Evolutionary conservation across 1,140 invertebrate species (phyloP).

Genomic region (Sitophilus oryzae): DNA sequence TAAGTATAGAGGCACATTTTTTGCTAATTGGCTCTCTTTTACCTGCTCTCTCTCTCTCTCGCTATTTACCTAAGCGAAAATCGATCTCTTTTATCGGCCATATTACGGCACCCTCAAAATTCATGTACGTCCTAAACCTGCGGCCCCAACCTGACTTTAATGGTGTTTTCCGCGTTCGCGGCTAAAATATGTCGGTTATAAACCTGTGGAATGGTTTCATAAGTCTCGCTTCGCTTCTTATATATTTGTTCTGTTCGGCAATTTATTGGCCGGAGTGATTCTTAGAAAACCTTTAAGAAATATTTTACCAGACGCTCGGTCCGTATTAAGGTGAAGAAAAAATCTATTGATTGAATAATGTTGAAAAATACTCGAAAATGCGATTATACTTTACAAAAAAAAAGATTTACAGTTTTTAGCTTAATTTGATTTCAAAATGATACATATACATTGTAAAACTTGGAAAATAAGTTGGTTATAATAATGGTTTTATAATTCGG

Average conservation of each 20-base stretch:
- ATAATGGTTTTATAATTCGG: too few species aligned
- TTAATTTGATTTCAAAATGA: too few species aligned
- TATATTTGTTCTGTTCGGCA: not conserved
- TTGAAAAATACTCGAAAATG: too few species aligned
- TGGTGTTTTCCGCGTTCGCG: conserved; percentile 10
- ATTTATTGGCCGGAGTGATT: not conserved
- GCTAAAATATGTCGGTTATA: conserved; percentile 18
- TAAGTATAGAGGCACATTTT: too few species aligned
- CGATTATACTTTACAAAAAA: too few species aligned
- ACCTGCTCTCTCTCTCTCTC: too few species aligned
- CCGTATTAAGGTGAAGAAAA: not conserved
- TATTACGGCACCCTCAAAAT: conserved; percentile 15
- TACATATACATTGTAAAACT: too few species aligned
- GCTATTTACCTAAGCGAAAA: too few species aligned
- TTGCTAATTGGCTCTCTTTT: too few species aligned
- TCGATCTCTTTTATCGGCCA: not conserved
- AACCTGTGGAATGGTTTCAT: conserved; percentile 19
- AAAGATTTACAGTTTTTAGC: too few species aligned
- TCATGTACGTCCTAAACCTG: conserved; percentile 11
- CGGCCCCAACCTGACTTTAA: conserved; percentile 3
- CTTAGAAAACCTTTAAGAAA: not conserved
- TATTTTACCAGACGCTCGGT: not conserved
- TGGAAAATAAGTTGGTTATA: too few species aligned
- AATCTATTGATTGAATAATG: too few species aligned
- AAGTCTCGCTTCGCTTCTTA: conserved; percentile 13